phyloP scores from a whole-genome alignment of 2,888 invertebrate genomes.

The Stegophylla sp. region DNA sequence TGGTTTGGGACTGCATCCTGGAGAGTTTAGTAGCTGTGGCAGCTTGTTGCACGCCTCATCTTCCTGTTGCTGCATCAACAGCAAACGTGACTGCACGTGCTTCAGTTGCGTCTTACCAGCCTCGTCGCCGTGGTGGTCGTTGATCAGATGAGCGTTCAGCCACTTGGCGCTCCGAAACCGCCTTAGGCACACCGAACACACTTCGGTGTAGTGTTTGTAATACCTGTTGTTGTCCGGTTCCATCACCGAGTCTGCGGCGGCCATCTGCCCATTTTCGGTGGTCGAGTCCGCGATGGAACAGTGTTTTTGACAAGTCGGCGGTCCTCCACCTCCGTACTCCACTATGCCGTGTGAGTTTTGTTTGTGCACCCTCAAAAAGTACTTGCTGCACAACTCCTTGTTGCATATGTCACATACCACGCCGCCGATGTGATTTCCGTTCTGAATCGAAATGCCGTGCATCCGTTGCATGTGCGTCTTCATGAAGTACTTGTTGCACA shows the following conservation, averaged over 20 bases:
- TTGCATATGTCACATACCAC: constrained; percentile 97
- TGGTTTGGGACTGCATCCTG: neutral
- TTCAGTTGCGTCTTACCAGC: constrained; percentile 73
- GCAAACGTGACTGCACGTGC: constrained; percentile 66
- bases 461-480: constrained; percentile 99
- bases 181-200: constrained; percentile 84
- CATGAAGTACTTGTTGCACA: constrained; percentile 99
- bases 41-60: neutral
- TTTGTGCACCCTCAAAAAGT: constrained; percentile 95
- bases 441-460: constrained; percentile 94
- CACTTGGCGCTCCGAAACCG: constrained; percentile 88
- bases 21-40: neutral
- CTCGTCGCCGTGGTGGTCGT: constrained; percentile 81
- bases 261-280: constrained; percentile 62
- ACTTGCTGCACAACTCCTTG: constrained; percentile 97
- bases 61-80: neutral
- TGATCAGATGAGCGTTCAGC: constrained; percentile 83
- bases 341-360: constrained; percentile 97
- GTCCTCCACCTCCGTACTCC: constrained; percentile 66
- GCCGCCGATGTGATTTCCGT: constrained; percentile 89
- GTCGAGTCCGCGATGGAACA: constrained; percentile 64
- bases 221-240: constrained; percentile 68
- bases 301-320: neutral
- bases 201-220: constrained; percentile 75
- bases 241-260: constrained; percentile 58